These are phyloP conservation scores for Gorsachius goisagi DNA, from an alignment of 2,113 vertebrate genomes.

Conservation along the genomic window DNA sequence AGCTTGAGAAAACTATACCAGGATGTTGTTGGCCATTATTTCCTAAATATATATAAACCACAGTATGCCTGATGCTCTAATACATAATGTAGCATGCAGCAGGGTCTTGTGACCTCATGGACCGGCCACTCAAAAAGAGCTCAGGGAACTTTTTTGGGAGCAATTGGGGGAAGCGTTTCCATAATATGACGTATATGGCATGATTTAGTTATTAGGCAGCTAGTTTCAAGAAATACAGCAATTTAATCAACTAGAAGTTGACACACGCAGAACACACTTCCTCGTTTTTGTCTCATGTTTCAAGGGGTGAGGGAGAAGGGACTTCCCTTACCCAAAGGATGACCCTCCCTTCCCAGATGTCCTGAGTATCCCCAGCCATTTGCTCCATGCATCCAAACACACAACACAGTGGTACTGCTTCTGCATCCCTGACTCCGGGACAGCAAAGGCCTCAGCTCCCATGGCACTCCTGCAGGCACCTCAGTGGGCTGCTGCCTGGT, in stretches of 20 bases:
- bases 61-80: not conserved
- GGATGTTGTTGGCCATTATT: not conserved
- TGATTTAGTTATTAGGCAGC: not conserved
- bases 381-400: not conserved
- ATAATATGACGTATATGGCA: not conserved
- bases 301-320: not conserved
- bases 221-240: not conserved
- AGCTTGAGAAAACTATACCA: not conserved
- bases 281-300: not conserved
- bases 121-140: not conserved
- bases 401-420: not conserved
- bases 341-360: not conserved
- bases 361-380: not conserved
- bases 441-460: not conserved
- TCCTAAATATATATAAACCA: not conserved
- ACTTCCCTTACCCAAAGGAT: not conserved
- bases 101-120: not conserved
- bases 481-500: not conserved
- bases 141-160: not conserved
- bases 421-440: rapidly evolving
- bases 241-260: not conserved
- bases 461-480: not conserved
- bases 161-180: not conserved
- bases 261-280: rapidly evolving
- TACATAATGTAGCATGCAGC: rapidly evolving